Evolutionary conservation across 2,888 invertebrate genomes (phyloP).

Genomic region (Diploptera punctata): DNA sequence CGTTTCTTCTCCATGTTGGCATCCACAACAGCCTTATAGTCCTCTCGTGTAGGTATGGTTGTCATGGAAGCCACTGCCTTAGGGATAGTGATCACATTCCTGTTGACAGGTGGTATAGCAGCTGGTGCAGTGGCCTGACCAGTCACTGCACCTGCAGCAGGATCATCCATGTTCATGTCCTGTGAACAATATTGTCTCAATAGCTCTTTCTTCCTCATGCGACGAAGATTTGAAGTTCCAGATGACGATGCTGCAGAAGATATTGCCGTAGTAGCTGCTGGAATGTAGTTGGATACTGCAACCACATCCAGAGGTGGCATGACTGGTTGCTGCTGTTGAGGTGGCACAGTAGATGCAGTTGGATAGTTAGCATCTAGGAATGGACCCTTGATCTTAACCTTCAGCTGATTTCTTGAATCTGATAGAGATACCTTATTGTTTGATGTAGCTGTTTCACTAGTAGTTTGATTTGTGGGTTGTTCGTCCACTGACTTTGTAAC

Average conservation of each 20-base stretch:
- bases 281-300: constrained; percentile 29
- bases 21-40: constrained; percentile 74
- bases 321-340: constrained; percentile 62
- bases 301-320: constrained; percentile 55
- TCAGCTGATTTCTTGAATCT: constrained; percentile 84
- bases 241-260: constrained; percentile 54
- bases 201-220: constrained; percentile 91
- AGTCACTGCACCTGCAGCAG: constrained; percentile 57
- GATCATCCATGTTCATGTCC: constrained; percentile 86
- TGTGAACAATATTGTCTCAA: constrained; percentile 85
- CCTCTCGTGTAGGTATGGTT: constrained; percentile 83
- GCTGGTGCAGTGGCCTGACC: constrained; percentile 58
- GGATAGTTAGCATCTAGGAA: constrained; percentile 77
- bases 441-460: constrained; percentile 51
- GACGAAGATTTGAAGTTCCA: constrained; percentile 76
- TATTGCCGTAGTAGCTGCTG: constrained; percentile 34
- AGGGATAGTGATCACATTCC: constrained; percentile 81
- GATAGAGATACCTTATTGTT: constrained; percentile 76
- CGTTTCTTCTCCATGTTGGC: constrained; percentile 74
- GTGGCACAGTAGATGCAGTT: constrained; percentile 62
- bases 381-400: constrained; percentile 88
- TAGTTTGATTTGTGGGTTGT: constrained; percentile 50
- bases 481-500: constrained; percentile 23
- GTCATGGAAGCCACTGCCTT: constrained; percentile 91
- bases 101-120: constrained; percentile 65